Base-by-base conservation (phyloP, 2,113 vertebrate genomes). In the Aptenodytes patagonicus region DNA sequence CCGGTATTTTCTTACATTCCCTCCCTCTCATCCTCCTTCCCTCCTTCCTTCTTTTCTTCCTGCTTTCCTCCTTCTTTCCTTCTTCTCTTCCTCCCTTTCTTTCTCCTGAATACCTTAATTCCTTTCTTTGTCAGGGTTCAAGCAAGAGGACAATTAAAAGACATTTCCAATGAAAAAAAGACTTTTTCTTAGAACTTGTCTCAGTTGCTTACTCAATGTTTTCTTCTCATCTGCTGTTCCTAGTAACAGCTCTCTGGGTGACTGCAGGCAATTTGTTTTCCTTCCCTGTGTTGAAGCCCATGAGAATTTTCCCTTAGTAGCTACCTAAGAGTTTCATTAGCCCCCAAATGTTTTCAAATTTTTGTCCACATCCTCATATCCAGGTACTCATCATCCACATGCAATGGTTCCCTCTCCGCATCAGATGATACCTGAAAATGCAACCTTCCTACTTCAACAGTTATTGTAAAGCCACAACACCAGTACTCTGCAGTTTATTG, bases 361-460 rank as follows among this genome's bases (percentile, higher is more conserved):
- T 72, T 90, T 65, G 40, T 62, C 54, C 17, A 54, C 17, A 24
- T 57, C 29, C 26, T 90, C 42, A 31, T 40, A 62, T 70, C 24
- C 26, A 66, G 42, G 22, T 76, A 58, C 28, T 77, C 28, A 61
- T 51, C 36, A 92, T 20, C 24, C 11, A 20, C 15, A 32, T 26
- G 46, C 2, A 5, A 47, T 0, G 0, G 31, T 38, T 87, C 6
- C 17, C 14, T 46, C 46, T 81, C 38, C 3, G 2, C n/a, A 32
- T 47, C 11, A 46, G 32, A 32, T 38, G 32, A 26, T 38, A 81
- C 5, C 9, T 68, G 61, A 61, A 87, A 82, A 24, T 17, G 9
- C 26, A 87, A 3, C 19, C 52, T 90, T 47, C 31, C 58, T 68
- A 10, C 31, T 66, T 71, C 20, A 44, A 7, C 0, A 2, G 11